Percentiles rank a stretch among this genome's conserved stretches.
phyloP scores from a whole-genome alignment of 2,113 vertebrate genomes.

The Thamnaconus septentrionalis region DNA sequence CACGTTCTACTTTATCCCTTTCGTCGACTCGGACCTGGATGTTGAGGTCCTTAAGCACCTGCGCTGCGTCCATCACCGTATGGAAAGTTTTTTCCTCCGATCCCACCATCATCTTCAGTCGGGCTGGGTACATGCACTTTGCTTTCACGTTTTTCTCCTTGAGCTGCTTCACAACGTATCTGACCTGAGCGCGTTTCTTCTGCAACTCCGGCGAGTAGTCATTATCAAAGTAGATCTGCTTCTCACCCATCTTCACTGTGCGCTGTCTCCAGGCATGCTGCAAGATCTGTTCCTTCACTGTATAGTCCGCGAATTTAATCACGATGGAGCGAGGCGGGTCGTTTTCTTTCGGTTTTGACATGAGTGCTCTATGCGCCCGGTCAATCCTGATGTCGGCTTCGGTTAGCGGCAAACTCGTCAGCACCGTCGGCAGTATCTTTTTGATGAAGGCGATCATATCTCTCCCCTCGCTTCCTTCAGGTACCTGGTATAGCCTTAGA shows the following conservation, averaged over 20 bases:
- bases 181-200: constrained; percentile 9
- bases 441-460: background rate
- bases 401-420: background rate
- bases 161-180: constrained; percentile 8
- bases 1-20: background rate
- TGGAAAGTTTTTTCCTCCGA: constrained; percentile 11
- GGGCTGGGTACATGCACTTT: constrained; percentile 2
- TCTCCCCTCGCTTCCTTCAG: constrained; percentile 5
- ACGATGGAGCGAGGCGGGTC: constrained; percentile 3
- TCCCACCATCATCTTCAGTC: constrained; percentile 4
- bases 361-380: background rate
- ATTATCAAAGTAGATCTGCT: constrained; percentile 10
- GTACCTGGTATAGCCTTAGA: constrained; percentile 3
- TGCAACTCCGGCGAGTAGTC: constrained; percentile 10
- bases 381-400: constrained; percentile 5
- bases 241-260: constrained; percentile 5
- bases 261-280: background rate
- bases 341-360: constrained; percentile 3
- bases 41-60: background rate
- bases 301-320: constrained; percentile 1
- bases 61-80: constrained; percentile 5
- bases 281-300: constrained; percentile 2
- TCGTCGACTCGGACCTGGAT: background rate
- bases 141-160: constrained; percentile 4
- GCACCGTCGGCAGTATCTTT: constrained; percentile 4